Conservation (phyloP, 2,113 vertebrate species). For the Malurus melanocephalus region DNA sequence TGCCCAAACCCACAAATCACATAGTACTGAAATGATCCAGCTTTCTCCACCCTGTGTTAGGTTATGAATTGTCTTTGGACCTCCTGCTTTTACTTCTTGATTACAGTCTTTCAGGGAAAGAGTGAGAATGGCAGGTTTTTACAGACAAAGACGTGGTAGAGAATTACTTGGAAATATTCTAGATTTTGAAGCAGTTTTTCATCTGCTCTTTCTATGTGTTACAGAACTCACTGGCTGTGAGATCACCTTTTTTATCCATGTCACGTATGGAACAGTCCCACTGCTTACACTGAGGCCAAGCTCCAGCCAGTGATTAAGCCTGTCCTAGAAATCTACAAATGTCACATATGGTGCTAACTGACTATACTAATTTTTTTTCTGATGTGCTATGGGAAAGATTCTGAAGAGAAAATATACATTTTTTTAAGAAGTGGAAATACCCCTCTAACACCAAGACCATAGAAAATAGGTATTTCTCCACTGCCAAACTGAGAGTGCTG, state of each 20-base stretch:
- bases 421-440: not conserved
- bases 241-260: not conserved
- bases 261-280: not conserved
- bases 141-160: not conserved
- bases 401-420: not conserved
- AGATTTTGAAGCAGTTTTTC: not conserved
- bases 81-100: not conserved
- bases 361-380: not conserved
- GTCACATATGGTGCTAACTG: not conserved
- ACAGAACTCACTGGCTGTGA: not conserved
- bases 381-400: not conserved
- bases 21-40: not conserved
- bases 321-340: not conserved
- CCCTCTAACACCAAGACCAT: not conserved
- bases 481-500: not conserved
- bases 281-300: not conserved
- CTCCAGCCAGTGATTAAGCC: not conserved
- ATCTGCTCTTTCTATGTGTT: not conserved
- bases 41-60: not conserved
- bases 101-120: not conserved
- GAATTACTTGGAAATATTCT: not conserved
- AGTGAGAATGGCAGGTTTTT: not conserved
- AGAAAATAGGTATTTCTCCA: not conserved
- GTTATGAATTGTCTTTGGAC: not conserved
- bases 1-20: not conserved